phyloP scores from a whole-genome alignment of 2,797 vertebrate genomes.

The Morus bassanus region DNA sequence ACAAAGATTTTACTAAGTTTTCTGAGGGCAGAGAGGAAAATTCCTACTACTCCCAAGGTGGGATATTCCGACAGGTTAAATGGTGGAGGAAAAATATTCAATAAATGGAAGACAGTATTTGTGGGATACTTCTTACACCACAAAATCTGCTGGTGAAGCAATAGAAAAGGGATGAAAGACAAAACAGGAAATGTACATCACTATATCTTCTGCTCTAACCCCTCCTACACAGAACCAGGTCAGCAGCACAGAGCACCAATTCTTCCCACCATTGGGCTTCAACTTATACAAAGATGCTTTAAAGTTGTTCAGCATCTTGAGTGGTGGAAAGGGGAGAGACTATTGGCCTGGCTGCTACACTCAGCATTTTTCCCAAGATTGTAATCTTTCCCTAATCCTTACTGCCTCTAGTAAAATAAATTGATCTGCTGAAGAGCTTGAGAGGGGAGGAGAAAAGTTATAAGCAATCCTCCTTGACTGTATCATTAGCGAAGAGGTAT shows the following conservation, averaged over 20 bases:
- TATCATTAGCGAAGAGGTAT: not conserved
- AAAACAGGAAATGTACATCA: not conserved
- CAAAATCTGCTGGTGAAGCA: not conserved
- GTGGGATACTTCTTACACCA: not conserved
- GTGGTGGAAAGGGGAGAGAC: not conserved
- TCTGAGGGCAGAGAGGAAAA: not conserved
- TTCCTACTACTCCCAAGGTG: not conserved
- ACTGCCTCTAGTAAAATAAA: not conserved
- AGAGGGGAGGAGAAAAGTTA: not conserved
- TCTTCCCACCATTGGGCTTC: not conserved
- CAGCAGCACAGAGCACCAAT: not conserved
- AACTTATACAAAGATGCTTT: not conserved
- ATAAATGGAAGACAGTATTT: not conserved
- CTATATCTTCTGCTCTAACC: not conserved
- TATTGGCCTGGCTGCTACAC: not conserved
- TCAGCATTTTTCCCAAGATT: not conserved
- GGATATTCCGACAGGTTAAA: not conserved
- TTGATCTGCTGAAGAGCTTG: not conserved
- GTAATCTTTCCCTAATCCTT: not conserved
- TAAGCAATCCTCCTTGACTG: not conserved
- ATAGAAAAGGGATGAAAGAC: not conserved
- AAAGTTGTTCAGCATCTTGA: not conserved
- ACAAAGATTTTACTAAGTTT: not conserved
- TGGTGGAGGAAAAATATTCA: not conserved
- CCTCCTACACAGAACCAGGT: not conserved